Percentiles rank a stretch among this genome's conserved stretches.
phyloP scores from a whole-genome alignment of 2,797 vertebrate genomes.

The Antrozous pallidus region DNA sequence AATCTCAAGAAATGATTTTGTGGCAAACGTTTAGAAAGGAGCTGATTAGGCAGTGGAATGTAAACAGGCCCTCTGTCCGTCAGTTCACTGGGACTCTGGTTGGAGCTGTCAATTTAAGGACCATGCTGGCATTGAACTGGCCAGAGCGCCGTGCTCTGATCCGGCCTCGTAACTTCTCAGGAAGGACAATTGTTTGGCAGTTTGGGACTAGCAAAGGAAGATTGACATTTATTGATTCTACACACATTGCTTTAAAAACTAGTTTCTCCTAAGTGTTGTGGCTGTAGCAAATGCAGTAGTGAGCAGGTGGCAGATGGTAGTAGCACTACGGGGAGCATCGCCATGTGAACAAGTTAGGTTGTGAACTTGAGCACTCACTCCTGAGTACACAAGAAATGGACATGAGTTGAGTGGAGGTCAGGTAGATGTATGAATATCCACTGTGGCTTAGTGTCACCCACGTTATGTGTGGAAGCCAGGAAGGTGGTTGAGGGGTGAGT shows the following conservation, averaged over 20 bases:
- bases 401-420: background rate
- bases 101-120: background rate
- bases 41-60: background rate
- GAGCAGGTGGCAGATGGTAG: background rate
- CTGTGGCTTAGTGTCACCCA: background rate
- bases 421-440: background rate
- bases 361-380: background rate
- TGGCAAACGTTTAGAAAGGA: background rate
- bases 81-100: background rate
- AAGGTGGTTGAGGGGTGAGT: background rate
- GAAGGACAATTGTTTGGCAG: background rate
- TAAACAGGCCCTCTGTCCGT: background rate
- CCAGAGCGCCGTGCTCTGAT: background rate
- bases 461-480: background rate
- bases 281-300: background rate
- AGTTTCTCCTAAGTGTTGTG: background rate
- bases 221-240: background rate
- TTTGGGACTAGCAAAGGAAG: background rate
- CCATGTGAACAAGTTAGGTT: background rate
- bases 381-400: background rate
- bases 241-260: background rate
- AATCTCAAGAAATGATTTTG: background rate
- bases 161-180: background rate
- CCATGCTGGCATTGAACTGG: background rate
- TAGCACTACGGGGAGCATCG: rapidly evolving